These are phyloP conservation scores for Cephus pygmeus DNA, from an alignment of 2,888 invertebrate genomes.

Conservation along the genomic window DNA sequence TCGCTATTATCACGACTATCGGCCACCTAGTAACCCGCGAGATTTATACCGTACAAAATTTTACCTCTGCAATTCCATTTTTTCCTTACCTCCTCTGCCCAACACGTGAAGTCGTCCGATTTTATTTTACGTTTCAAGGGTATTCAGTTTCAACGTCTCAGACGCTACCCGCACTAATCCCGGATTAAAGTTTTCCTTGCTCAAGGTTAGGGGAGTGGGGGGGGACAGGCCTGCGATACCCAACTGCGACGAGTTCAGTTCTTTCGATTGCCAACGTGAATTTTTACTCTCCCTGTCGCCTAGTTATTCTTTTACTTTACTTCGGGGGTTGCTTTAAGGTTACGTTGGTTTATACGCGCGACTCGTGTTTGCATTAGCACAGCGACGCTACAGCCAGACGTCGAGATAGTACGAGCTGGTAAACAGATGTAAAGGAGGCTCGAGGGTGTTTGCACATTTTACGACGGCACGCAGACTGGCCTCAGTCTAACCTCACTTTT, in stretches of 20 bases:
- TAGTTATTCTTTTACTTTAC: neutral
- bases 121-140: too few species aligned
- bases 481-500: neutral
- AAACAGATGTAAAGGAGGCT: slow-evolving; percentile 29
- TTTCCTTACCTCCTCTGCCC: neutral
- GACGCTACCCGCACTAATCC: too few species aligned
- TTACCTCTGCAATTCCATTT: neutral
- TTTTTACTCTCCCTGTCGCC: neutral
- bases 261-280: neutral
- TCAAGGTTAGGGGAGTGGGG: too few species aligned
- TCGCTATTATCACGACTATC: slow-evolving; percentile 40
- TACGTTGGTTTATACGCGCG: slow-evolving; percentile 20
- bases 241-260: neutral
- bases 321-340: neutral
- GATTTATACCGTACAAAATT: neutral
- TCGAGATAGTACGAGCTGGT: slow-evolving; percentile 4
- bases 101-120: too few species aligned
- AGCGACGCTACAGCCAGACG: slow-evolving; percentile 23
- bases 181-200: too few species aligned
- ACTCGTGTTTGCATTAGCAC: slow-evolving; percentile 5
- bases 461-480: slow-evolving; percentile 31
- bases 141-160: too few species aligned
- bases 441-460: slow-evolving; percentile 42
- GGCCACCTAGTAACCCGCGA: slow-evolving; percentile 16
- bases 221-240: neutral